Evolutionary conservation across 2,797 vertebrate genomes (phyloP).

Genomic region (Lacerta bilineata): DNA sequence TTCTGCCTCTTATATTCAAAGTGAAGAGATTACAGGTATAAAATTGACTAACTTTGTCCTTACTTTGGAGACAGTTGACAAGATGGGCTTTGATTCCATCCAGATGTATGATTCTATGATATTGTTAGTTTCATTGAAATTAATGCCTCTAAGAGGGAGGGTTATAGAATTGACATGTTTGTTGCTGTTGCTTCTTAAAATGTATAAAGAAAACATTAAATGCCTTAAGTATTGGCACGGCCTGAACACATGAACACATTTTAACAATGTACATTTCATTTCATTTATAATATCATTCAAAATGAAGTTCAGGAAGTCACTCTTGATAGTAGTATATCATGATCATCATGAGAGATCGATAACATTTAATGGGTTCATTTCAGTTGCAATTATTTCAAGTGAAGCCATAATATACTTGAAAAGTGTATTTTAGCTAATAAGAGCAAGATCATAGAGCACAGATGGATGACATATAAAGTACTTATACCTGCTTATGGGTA

Average conservation of each 20-base stretch:
- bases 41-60: neutral
- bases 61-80: neutral
- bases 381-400: slow-evolving; percentile 73
- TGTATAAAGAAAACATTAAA: neutral
- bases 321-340: slow-evolving; percentile 72
- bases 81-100: neutral
- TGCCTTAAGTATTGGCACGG: slow-evolving; percentile 60
- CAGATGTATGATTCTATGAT: neutral
- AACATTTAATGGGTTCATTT: slow-evolving; percentile 72
- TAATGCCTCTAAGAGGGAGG: neutral
- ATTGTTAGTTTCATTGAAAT: neutral
- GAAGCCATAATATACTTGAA: slow-evolving; percentile 68
- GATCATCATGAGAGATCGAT: slow-evolving; percentile 66
- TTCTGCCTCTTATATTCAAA: neutral
- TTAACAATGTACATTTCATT: slow-evolving; percentile 68
- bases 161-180: neutral
- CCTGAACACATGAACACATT: slow-evolving; percentile 50
- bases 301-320: slow-evolving; percentile 69
- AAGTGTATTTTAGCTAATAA: slow-evolving; percentile 71
- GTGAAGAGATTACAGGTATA: neutral
- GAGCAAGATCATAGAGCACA: slow-evolving; percentile 58
- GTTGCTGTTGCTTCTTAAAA: slow-evolving; percentile 3
- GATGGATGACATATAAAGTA: slow-evolving; percentile 54
- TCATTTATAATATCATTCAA: slow-evolving; percentile 70
- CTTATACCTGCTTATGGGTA: slow-evolving; percentile 38